Evolutionary conservation across 2,797 vertebrate species (phyloP).

Genomic region (Pagetopsis macropterus): DNA sequence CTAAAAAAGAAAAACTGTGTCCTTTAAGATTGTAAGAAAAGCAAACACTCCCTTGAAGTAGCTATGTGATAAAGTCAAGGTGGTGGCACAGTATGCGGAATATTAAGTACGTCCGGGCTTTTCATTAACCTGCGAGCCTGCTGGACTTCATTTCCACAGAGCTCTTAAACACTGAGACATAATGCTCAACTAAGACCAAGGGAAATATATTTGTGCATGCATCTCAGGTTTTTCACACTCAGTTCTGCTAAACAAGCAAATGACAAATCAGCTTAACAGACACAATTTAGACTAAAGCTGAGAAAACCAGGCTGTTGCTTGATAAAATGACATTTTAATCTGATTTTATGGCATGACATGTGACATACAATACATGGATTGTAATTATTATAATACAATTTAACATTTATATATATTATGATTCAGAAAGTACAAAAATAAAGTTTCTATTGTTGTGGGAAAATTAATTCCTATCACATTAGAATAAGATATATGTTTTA

Average conservation of each 20-base stretch:
- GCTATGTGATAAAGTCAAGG: slow-evolving; percentile 40
- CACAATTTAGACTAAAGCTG: neutral
- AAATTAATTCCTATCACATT: slow-evolving; percentile 62
- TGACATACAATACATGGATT: slow-evolving; percentile 62
- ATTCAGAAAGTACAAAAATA: slow-evolving; percentile 88
- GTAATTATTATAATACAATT: slow-evolving; percentile 71
- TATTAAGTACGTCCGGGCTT: slow-evolving; percentile 71
- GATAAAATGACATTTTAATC: slow-evolving; percentile 67
- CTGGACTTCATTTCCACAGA: slow-evolving; percentile 41
- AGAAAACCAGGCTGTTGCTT: slow-evolving; percentile 27
- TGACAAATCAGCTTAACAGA: slow-evolving; percentile 13
- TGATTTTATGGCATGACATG: slow-evolving; percentile 64
- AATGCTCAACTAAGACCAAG: slow-evolving; percentile 22
- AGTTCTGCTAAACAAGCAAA: slow-evolving; percentile 11
- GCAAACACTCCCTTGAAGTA: neutral
- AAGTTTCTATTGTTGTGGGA: slow-evolving; percentile 78
- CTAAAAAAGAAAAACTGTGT: slow-evolving; percentile 10
- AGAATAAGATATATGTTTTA: slow-evolving; percentile 60
- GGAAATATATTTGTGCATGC: slow-evolving; percentile 5
- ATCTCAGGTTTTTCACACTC: neutral
- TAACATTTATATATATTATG: slow-evolving; percentile 82
- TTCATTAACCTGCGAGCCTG: slow-evolving; percentile 67
- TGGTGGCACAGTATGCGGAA: slow-evolving; percentile 54
- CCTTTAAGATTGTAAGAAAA: slow-evolving; percentile 1
- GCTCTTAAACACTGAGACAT: slow-evolving; percentile 34